phyloP scores from a whole-genome alignment of 1,140 invertebrate species.

The Eupeodes corollae region DNA sequence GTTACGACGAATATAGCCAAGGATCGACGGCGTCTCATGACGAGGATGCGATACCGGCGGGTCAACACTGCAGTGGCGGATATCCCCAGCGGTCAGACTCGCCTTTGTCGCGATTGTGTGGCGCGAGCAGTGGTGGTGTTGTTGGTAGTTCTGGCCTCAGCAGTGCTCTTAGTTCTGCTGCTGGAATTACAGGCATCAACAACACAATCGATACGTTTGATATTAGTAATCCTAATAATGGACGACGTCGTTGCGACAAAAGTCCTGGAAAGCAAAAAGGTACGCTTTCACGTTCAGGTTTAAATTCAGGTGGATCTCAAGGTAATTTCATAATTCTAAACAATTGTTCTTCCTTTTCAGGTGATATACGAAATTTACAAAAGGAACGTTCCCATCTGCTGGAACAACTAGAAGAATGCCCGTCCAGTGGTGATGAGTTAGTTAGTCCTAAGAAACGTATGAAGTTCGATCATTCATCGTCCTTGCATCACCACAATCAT shows the following conservation, averaged over 20 bases:
- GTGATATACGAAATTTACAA: slow-evolving; percentile 52
- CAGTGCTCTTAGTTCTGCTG: not conserved
- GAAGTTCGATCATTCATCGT: slow-evolving; percentile 43
- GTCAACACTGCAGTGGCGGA: slow-evolving; percentile 14
- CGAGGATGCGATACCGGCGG: slow-evolving; percentile 36
- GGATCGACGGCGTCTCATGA: slow-evolving; percentile 51
- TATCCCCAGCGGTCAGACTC: slow-evolving; percentile 32
- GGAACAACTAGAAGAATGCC: slow-evolving; percentile 60
- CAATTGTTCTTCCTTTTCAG: slow-evolving; percentile 2
- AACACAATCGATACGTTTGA: slow-evolving; percentile 13
- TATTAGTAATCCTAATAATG: slow-evolving; percentile 10
- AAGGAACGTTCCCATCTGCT: slow-evolving; percentile 57
- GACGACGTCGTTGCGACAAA: slow-evolving; percentile 33
- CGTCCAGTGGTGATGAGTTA: slow-evolving; percentile 57
- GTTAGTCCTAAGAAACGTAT: slow-evolving; percentile 52
- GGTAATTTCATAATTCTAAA: not conserved
- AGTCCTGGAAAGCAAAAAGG: slow-evolving; percentile 19
- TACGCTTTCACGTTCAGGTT: no score
- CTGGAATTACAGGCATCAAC: slow-evolving; percentile 8
- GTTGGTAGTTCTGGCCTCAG: slow-evolving; percentile 9
- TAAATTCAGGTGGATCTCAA: not conserved
- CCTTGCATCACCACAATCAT: slow-evolving; percentile 37
- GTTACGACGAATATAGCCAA: slow-evolving; percentile 53
- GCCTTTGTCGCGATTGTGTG: slow-evolving; percentile 22
- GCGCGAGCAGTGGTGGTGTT: slow-evolving; percentile 10